A percentile compares a stretch with the other conserved stretches of the same genome.
Evolutionary conservation across 92 coral and sea anemone species (phyloP).

Genomic region (Ricordea florida): DNA sequence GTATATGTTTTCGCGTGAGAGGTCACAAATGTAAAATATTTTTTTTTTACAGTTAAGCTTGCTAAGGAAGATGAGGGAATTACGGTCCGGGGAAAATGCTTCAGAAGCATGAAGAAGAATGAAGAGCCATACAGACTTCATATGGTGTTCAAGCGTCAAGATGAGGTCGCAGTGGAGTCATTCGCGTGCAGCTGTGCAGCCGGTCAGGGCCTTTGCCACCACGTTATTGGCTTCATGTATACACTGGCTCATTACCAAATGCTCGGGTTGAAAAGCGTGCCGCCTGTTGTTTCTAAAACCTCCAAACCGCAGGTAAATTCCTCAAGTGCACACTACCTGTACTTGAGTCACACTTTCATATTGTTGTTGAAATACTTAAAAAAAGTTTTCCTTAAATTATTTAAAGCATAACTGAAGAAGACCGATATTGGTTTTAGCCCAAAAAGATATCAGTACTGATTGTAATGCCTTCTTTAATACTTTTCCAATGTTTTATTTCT

Average conservation of each 20-base stretch:
- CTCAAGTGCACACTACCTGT: neutral
- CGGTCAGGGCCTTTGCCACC: slow-evolving; percentile 52
- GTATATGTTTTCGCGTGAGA: too few relatives aligned
- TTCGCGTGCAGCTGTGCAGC: slow-evolving; percentile 54
- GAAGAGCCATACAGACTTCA: slow-evolving; percentile 41
- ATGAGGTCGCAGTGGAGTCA: neutral
- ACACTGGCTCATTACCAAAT: slow-evolving; percentile 47
- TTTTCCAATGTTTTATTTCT: slow-evolving; percentile 2
- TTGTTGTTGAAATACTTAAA: slow-evolving; percentile 18
- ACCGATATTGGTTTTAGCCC: slow-evolving; percentile 7
- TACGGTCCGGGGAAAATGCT: slow-evolving; percentile 44
- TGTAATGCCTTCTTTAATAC: neutral
- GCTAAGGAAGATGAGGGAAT: too few relatives aligned
- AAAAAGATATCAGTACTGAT: neutral
- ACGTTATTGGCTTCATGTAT: slow-evolving; percentile 35
- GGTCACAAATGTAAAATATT: too few relatives aligned
- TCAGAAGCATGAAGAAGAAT: slow-evolving; percentile 49
- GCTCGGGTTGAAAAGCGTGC: slow-evolving; percentile 47
- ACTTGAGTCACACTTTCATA: neutral
- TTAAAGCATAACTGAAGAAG: neutral
- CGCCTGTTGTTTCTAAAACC: slow-evolving; percentile 45
- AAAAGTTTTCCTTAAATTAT: neutral
- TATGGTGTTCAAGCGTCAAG: slow-evolving; percentile 3
- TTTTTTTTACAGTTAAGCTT: too few relatives aligned
- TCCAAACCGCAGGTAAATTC: slow-evolving; percentile 51